Conservation (phyloP, 2,797 vertebrate species). For the Eulemur rubriventer region DNA sequence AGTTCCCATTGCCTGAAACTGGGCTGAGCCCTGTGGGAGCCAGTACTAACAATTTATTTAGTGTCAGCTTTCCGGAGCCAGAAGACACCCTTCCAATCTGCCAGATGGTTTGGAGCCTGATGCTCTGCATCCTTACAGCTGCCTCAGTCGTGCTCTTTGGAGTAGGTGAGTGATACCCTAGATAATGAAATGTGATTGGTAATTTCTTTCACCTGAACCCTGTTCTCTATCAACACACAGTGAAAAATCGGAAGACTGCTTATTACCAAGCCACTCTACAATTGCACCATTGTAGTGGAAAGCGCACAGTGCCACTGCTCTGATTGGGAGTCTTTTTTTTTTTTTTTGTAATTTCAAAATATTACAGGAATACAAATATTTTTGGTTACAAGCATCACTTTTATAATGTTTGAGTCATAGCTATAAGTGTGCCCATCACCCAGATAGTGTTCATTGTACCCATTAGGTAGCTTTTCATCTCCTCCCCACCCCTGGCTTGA, state of each 20-base stretch:
- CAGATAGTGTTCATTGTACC: no score
- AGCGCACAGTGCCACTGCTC: neutral
- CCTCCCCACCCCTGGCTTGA: no score
- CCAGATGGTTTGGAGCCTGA: constrained; percentile 51
- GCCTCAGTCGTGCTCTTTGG: neutral
- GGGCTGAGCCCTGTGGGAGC: neutral
- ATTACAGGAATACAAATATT: no score
- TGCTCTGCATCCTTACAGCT: neutral
- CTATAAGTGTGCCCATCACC: no score
- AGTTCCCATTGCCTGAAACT: neutral
- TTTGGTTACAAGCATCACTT: no score
- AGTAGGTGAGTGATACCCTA: neutral
- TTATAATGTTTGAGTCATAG: no score
- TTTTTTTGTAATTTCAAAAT: no score
- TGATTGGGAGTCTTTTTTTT: neutral
- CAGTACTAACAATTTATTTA: constrained; percentile 6
- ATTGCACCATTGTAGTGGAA: neutral
- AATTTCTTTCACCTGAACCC: constrained; percentile 20
- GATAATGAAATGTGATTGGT: constrained; percentile 10
- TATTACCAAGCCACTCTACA: neutral
- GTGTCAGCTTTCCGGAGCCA: neutral
- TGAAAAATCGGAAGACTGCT: neutral
- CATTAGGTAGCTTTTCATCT: no score
- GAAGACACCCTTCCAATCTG: constrained; percentile 22
- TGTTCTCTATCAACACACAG: neutral